Evolutionary conservation across 2,797 vertebrate species (phyloP).

Genomic region (Glossophaga mutica): DNA sequence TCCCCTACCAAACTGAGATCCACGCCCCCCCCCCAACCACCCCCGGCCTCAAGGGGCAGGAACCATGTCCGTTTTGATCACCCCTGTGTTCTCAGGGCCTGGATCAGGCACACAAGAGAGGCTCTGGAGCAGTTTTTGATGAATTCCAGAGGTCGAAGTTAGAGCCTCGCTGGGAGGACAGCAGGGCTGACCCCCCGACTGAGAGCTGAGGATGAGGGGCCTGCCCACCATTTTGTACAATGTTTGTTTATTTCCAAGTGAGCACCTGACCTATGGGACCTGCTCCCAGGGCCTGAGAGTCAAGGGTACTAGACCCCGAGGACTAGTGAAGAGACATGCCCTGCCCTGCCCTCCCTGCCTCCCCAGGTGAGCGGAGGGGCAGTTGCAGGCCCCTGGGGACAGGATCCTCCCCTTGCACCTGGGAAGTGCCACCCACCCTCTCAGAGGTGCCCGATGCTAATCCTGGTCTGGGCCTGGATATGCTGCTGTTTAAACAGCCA

Average conservation of each 20-base stretch:
- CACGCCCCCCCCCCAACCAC: too few species aligned
- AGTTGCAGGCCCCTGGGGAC: not conserved
- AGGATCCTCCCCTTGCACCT: constrained; percentile 30
- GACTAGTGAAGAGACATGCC: not conserved
- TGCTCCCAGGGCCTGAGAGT: not conserved
- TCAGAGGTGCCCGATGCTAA: constrained; percentile 67
- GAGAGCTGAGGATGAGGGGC: not conserved
- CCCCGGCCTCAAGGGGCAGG: not conserved
- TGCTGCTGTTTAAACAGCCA: constrained; percentile 66
- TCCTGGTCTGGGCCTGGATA: constrained; percentile 59
- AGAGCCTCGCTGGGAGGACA: not conserved
- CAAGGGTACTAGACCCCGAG: not conserved
- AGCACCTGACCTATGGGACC: not conserved
- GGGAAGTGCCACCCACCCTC: constrained; percentile 46
- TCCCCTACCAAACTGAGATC: not conserved
- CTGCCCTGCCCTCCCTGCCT: not conserved
- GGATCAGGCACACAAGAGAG: not conserved
- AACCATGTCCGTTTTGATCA: not conserved
- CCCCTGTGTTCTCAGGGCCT: not conserved
- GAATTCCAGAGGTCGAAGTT: not conserved
- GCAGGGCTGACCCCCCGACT: not conserved
- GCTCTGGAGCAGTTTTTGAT: not conserved
- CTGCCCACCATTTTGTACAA: not conserved
- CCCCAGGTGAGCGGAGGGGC: not conserved
- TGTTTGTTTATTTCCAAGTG: not conserved